Conservation (phyloP, 2,888 invertebrate genomes). For the Latrodectus hesperus region DNA sequence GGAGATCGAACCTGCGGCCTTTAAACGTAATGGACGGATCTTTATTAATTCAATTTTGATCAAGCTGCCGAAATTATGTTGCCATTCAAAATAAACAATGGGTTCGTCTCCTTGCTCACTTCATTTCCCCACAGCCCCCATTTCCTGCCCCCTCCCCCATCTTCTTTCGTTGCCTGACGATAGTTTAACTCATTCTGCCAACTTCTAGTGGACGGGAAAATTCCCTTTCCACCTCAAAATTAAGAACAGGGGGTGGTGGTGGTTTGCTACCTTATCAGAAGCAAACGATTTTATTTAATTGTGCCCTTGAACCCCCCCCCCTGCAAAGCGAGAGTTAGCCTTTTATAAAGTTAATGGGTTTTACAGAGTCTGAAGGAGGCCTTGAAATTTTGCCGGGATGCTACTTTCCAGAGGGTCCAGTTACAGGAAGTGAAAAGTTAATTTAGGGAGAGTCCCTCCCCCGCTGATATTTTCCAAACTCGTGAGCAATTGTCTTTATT, state of each 20-base stretch:
- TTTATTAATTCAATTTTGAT: conserved; percentile 70
- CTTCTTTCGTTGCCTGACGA: background rate
- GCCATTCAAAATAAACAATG: conserved; percentile 70
- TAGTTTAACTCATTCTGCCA: background rate
- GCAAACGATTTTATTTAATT: conserved; percentile 1
- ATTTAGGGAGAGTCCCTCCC: no score
- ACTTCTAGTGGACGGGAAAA: background rate
- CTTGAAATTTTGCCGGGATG: background rate
- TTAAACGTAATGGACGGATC: conserved; percentile 70
- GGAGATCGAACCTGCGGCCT: conserved; percentile 67
- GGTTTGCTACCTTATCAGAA: background rate
- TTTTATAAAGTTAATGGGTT: background rate
- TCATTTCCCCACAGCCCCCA: conserved; percentile 42
- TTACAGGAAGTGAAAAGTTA: no score
- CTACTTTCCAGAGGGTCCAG: background rate
- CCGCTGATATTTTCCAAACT: no score
- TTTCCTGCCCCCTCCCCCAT: conserved; percentile 3
- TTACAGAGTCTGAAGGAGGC: background rate
- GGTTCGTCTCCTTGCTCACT: conserved; percentile 51
- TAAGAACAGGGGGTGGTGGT: background rate
- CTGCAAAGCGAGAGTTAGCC: background rate
- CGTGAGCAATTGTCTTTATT: no score
- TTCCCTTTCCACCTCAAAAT: background rate
- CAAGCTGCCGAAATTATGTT: conserved; percentile 70
- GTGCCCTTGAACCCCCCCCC: background rate